phyloP scores from a whole-genome alignment of 2,113 vertebrate genomes.

The Ursus arctos region DNA sequence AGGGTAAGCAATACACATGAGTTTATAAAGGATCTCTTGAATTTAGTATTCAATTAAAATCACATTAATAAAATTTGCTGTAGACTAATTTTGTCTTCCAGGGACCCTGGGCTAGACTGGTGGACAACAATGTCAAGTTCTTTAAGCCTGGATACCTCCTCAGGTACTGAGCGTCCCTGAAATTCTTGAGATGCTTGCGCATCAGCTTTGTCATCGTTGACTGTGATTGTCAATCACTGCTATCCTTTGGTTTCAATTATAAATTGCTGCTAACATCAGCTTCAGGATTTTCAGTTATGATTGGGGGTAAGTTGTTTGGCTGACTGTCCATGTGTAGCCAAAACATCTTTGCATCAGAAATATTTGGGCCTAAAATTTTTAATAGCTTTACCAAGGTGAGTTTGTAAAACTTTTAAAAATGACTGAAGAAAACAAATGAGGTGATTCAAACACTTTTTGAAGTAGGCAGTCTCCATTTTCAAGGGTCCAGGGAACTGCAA shows the following conservation, averaged over 20 bases:
- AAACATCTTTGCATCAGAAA: slow-evolving; percentile 1
- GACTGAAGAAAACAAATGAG: not conserved
- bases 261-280: not conserved
- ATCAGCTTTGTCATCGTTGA: not conserved
- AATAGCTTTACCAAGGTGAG: not conserved
- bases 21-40: not conserved
- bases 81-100: not conserved
- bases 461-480: not conserved
- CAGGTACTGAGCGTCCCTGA: not conserved
- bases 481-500: not conserved
- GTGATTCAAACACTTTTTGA: not conserved
- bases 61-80: not conserved
- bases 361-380: slow-evolving; percentile 18
- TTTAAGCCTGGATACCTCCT: not conserved
- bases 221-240: not conserved
- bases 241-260: slow-evolving; percentile 1
- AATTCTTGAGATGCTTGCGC: not conserved
- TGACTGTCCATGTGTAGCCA: not conserved
- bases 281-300: not conserved
- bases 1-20: not conserved
- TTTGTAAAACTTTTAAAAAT: not conserved
- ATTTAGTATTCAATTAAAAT: not conserved
- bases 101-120: not conserved
- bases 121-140: not conserved
- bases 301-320: not conserved